Base-by-base conservation (phyloP, 2,797 vertebrate species). In the Onychomys arenicola region DNA sequence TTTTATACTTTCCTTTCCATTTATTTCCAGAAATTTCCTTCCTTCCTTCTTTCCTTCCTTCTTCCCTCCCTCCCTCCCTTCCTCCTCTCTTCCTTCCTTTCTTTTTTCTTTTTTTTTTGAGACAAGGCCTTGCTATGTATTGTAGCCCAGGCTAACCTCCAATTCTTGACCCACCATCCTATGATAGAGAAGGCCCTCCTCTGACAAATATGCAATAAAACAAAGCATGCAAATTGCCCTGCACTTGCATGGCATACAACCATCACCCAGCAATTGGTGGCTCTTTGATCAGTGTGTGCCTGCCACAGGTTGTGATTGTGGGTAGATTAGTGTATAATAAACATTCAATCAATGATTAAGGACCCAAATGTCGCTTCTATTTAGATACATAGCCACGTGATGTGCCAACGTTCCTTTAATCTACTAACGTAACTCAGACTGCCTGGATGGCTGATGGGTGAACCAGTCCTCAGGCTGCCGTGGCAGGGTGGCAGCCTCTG, bases 151-250 rank as follows among this genome's bases (percentile, higher is more conserved):
- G 27, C 27, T 61, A 43, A 21, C 25, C 27, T 88, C 17, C 69
- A 88, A 8, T 55, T 59, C 27, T 59, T 43, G 2, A 32, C 59
- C 81, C 29, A 63, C 77, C 19, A 85, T 78, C 37, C 27, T 85
- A 25, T 71, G 55, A 65, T 7, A 82, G 86, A 95, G 25, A 55
- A 83, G 11, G 19, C 85, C 75, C 11, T 43, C n/a, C 32, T 93
- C 83, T 65, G 89, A 65, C 37, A 73, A 89, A 84, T 34, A 77
- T 83, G 90, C 55, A 86, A 76, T 67, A 95, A 93, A 78, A 88
- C 57, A 96, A 91, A 69, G n/a, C 19, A n/a, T 82, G 7, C 43
- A 87, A 82, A 75, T 83, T 94, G 16, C 85, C 61, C 75, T 69
- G 19, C 5, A 73, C 7, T 17, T 84, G 59, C 32, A n/a, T 69